phyloP scores from a whole-genome alignment of 2,113 vertebrate species.

The Pluvianellus socialis region DNA sequence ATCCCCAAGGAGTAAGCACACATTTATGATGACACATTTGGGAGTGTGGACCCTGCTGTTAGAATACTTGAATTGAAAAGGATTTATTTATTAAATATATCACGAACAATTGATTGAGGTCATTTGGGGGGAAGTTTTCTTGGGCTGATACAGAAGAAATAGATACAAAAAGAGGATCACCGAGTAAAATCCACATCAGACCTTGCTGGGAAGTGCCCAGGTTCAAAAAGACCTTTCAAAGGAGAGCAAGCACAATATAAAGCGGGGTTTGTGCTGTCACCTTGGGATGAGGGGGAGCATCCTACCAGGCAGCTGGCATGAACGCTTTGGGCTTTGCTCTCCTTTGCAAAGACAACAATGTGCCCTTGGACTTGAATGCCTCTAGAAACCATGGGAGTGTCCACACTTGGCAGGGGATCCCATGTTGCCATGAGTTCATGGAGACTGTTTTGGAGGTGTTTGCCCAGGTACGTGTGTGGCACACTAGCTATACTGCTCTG shows the following conservation, averaged over 20 bases:
- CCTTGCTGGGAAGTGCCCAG: neutral
- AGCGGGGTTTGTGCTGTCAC: neutral
- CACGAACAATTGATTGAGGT: neutral
- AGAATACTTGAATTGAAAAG: neutral
- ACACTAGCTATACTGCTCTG: rapidly evolving
- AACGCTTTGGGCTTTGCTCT: neutral
- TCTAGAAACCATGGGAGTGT: neutral
- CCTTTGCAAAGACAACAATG: neutral
- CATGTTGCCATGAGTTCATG: neutral
- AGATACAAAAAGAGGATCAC: neutral
- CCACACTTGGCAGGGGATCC: neutral
- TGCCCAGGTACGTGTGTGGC: neutral
- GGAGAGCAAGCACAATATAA: neutral
- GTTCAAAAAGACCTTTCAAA: neutral
- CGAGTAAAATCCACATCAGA: neutral
- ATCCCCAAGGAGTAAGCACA: neutral
- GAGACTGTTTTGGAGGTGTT: neutral
- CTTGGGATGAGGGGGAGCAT: neutral
- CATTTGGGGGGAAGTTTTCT: neutral
- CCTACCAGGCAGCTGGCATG: neutral
- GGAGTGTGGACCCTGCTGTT: neutral
- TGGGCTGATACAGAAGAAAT: neutral
- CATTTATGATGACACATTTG: neutral
- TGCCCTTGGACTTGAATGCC: neutral
- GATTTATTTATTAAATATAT: neutral